These are phyloP conservation scores for Hydrozoanthus gracilis DNA, from an alignment of 92 coral and sea anemone genomes.

Conservation along the genomic window DNA sequence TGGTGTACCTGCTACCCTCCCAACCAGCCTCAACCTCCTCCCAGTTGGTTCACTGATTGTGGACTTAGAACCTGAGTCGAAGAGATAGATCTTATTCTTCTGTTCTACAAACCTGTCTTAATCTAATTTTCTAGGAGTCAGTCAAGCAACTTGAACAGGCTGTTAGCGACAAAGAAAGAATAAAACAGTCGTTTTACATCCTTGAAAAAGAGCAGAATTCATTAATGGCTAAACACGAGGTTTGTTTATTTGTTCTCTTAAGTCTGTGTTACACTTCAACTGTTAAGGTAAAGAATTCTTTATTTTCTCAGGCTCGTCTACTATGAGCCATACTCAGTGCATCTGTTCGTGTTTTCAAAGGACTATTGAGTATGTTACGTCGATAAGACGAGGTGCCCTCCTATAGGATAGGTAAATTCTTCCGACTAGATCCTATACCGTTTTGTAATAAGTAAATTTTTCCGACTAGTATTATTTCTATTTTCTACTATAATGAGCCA, in stretches of 20 bases:
- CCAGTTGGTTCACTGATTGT: background rate
- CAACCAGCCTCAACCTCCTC: no score
- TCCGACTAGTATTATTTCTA: no score
- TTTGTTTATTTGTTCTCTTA: background rate
- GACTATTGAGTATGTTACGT: no score
- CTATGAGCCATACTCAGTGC: no score
- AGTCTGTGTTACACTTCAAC: no score
- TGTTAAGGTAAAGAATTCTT: background rate
- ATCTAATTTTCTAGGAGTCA: constrained; percentile 42
- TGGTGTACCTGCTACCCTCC: no score
- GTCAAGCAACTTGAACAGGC: constrained; percentile 49
- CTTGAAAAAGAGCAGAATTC: constrained; percentile 68
- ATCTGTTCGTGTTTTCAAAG: no score
- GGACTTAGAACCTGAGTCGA: background rate
- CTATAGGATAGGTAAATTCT: no score
- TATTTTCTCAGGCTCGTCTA: background rate
- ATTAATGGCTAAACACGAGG: constrained; percentile 62
- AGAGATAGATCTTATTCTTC: background rate
- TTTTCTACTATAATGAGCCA: no score
- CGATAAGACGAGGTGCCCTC: no score
- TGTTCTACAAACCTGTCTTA: background rate
- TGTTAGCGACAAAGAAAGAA: constrained; percentile 58
- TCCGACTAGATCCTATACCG: no score
- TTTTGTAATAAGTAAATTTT: no score
- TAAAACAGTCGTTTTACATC: constrained; percentile 59